These are phyloP conservation scores for Leguminivora glycinivorella DNA, from an alignment of 1,140 invertebrate species.

Conservation along the genomic window DNA sequence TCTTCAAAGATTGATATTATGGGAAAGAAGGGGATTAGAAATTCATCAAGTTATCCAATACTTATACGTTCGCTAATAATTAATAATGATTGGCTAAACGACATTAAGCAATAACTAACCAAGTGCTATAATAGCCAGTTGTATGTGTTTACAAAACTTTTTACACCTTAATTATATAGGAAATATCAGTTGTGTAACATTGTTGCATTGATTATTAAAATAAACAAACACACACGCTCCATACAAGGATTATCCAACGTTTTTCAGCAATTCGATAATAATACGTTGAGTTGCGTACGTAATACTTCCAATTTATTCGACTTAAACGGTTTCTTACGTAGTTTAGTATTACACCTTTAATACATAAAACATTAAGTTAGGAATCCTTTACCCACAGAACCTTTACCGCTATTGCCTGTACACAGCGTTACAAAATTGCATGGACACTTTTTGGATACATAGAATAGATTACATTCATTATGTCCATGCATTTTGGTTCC, in stretches of 20 bases:
- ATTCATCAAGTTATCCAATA: too few relatives aligned
- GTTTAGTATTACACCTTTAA: not conserved
- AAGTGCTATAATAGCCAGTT: not conserved
- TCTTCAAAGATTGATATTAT: too few relatives aligned
- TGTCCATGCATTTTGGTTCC: too few relatives aligned
- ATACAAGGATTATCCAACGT: not conserved
- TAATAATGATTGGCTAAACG: too few relatives aligned
- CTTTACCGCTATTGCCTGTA: not conserved
- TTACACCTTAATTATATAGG: not conserved
- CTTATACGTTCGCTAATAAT: too few relatives aligned
- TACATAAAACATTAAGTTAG: slow-evolving; percentile 10
- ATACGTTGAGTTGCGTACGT: slow-evolving; percentile 1
- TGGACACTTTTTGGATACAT: not conserved
- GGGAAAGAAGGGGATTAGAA: too few relatives aligned
- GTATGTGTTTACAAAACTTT: not conserved
- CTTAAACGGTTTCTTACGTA: not conserved
- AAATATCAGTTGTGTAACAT: not conserved
- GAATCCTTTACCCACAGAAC: too few relatives aligned
- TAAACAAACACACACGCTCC: slow-evolving; percentile 3
- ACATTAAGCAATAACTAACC: not conserved
- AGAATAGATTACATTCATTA: too few relatives aligned
- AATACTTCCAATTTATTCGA: slow-evolving; percentile 10
- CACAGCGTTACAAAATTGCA: not conserved
- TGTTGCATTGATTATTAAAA: not conserved
- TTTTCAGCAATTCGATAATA: not conserved